Evolutionary conservation across 2,888 invertebrate species (phyloP).

Genomic region (Apantesis nais): DNA sequence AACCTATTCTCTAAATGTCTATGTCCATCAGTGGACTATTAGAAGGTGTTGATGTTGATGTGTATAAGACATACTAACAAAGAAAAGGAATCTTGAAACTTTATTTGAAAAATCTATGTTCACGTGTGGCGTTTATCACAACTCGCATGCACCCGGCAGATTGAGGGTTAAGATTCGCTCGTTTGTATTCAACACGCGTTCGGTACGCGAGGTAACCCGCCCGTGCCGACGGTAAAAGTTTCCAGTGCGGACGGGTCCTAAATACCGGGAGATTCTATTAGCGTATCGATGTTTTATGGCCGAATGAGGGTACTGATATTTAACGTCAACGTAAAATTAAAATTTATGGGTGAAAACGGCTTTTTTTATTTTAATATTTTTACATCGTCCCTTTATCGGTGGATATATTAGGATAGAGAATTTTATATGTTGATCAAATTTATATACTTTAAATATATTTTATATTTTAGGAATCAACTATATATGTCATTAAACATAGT

Average conservation of each 20-base stretch:
- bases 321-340: constrained; percentile 44
- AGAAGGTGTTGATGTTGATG: too few species aligned
- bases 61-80: constrained; percentile 8
- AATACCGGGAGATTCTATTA: constrained; percentile 72
- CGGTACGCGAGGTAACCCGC: constrained; percentile 54
- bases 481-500: background rate
- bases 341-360: constrained; percentile 37
- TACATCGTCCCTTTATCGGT: constrained; percentile 17
- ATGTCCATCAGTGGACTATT: too few species aligned
- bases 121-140: constrained; percentile 65
- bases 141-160: constrained; percentile 65
- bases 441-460: background rate
- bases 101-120: constrained; percentile 68
- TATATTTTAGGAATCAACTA: background rate
- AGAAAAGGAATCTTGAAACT: constrained; percentile 22
- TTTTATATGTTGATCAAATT: background rate
- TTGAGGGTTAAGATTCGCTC: constrained; percentile 76
- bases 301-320: constrained; percentile 49
- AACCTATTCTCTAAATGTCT: too few species aligned
- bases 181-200: constrained; percentile 72
- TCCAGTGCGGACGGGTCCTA: constrained; percentile 63
- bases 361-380: constrained; percentile 31
- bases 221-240: constrained; percentile 56
- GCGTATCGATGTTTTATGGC: constrained; percentile 56
- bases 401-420: constrained; percentile 13